Evolutionary conservation across 2,113 vertebrate genomes (phyloP).

Genomic region (Oncorhynchus mykiss): DNA sequence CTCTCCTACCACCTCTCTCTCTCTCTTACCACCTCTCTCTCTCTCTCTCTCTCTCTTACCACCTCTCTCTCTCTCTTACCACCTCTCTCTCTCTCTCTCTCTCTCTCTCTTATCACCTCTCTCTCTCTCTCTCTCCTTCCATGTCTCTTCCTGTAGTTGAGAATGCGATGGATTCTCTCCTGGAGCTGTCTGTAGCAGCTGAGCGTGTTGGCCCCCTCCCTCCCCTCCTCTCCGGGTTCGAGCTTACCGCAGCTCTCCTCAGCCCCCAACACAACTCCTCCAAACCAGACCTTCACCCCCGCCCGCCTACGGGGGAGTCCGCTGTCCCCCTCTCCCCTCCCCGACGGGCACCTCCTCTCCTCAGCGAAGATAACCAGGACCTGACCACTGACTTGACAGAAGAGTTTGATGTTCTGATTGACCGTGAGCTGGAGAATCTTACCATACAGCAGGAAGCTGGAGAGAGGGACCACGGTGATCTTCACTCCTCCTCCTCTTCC

Average conservation of each 20-base stretch:
- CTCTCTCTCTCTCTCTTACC: no score
- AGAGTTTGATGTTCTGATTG: constrained; percentile 81
- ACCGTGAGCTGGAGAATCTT: constrained; percentile 76
- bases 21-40: no score
- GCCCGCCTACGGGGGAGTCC: constrained; percentile 1
- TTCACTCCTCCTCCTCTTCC: constrained; percentile 7
- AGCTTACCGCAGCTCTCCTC: constrained; percentile 53
- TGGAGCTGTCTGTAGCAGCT: constrained; percentile 87
- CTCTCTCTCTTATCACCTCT: background rate
- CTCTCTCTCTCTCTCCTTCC: background rate
- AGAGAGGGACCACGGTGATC: background rate
- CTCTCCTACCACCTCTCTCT: no score
- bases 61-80: no score
- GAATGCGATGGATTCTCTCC: constrained; percentile 89
- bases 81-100: no score
- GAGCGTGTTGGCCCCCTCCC: constrained; percentile 62
- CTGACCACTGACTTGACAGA: constrained; percentile 73
- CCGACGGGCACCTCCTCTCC: constrained; percentile 11
- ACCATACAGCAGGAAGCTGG: constrained; percentile 8
- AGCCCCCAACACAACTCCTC: constrained; percentile 56
- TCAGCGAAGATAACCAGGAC: constrained; percentile 5
- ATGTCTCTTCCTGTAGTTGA: constrained; percentile 75
- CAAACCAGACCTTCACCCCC: constrained; percentile 36
- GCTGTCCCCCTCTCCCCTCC: constrained; percentile 9
- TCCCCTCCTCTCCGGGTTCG: constrained; percentile 69